Conservation (phyloP, 1,140 invertebrate genomes). For the Colletes gigas region DNA sequence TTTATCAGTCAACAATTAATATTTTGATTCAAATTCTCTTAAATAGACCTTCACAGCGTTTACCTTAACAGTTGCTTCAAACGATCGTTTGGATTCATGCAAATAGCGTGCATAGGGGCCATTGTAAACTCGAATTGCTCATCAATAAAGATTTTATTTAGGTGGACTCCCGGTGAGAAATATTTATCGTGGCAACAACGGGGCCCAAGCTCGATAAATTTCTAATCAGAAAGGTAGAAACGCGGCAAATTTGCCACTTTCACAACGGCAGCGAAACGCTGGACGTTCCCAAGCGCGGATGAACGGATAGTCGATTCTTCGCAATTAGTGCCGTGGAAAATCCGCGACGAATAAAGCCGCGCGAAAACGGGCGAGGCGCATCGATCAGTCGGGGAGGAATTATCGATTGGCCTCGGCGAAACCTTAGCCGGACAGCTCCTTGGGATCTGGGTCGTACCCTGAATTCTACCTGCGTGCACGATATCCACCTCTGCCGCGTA, state of each 20-base stretch:
- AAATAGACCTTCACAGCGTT: no score
- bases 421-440: conserved; percentile 52
- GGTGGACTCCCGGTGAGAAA: no score
- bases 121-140: no score
- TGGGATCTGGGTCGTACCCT: conserved; percentile 76
- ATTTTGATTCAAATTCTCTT: no score
- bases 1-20: no score
- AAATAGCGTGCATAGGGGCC: no score
- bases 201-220: conserved; percentile 4
- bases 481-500: conserved; percentile 50
- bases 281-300: conserved; percentile 25
- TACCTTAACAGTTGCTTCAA: no score
- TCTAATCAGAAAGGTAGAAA: conserved; percentile 1
- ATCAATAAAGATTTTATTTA: no score
- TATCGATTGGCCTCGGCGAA: conserved; percentile 70
- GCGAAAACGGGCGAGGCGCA: conserved; percentile 63
- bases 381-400: conserved; percentile 68
- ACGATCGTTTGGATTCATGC: no score
- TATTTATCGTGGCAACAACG: background rate
- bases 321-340: conserved; percentile 57
- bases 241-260: conserved; percentile 20
- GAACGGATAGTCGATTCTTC: conserved; percentile 12
- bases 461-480: conserved; percentile 68
- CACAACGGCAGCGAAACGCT: background rate
- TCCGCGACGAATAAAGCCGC: conserved; percentile 52